Evolutionary conservation across 2,797 vertebrate species (phyloP).

Genomic region (Tapera naevia): DNA sequence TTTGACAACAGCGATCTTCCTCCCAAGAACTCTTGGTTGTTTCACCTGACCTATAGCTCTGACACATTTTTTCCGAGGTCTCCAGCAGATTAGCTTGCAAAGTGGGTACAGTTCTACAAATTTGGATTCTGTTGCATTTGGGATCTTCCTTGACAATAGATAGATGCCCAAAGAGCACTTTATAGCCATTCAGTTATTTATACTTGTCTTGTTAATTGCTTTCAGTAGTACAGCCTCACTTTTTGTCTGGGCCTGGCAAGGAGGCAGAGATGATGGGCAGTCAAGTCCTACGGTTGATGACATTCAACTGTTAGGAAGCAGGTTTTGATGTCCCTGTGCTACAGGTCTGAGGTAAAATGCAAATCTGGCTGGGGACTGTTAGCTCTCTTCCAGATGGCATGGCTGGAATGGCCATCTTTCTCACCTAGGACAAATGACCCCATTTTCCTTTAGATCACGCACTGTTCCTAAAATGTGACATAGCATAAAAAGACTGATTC

Average conservation of each 20-base stretch:
- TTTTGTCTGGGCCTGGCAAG: not conserved
- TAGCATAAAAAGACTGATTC: not conserved
- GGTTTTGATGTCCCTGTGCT: not conserved
- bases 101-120: slow-evolving; percentile 64
- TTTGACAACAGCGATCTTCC: not conserved
- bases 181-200: slow-evolving; percentile 76
- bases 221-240: slow-evolving; percentile 40
- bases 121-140: slow-evolving; percentile 71
- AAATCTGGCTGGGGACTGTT: not conserved
- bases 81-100: slow-evolving; percentile 68
- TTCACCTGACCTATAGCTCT: slow-evolving; percentile 41
- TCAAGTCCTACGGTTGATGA: not conserved
- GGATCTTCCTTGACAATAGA: slow-evolving; percentile 55
- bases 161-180: slow-evolving; percentile 56
- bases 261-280: not conserved
- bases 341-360: not conserved
- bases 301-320: not conserved
- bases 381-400: not conserved
- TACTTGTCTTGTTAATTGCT: slow-evolving; percentile 72
- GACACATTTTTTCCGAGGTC: slow-evolving; percentile 17
- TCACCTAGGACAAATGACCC: not conserved
- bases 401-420: not conserved
- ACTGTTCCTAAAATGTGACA: not conserved
- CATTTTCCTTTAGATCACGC: not conserved
- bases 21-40: not conserved